Percentiles rank a stretch among this genome's conserved stretches.
These are phyloP conservation scores for Centruroides sculpturatus DNA, from an alignment of 1,140 invertebrate species.

Conservation along the genomic window DNA sequence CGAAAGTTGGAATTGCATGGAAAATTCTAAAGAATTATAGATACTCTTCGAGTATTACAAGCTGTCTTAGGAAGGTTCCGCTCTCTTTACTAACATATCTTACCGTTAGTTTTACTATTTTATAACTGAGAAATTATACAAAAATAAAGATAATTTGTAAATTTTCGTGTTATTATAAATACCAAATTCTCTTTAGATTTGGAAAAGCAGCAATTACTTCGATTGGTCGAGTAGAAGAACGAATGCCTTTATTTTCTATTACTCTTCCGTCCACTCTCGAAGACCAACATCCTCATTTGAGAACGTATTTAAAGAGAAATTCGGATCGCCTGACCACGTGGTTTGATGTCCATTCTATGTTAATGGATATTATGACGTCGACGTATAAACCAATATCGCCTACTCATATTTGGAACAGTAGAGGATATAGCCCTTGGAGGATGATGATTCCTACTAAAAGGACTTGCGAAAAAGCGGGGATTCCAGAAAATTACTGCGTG, in stretches of 20 bases:
- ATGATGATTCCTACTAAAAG: conserved; percentile 41
- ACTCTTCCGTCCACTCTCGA: conserved; percentile 55
- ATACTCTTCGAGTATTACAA: too few species aligned
- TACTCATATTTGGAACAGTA: conserved; percentile 21
- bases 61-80: too few species aligned
- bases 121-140: too few species aligned
- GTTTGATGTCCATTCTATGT: conserved; percentile 63
- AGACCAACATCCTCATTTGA: conserved; percentile 42
- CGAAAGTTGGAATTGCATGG: too few species aligned
- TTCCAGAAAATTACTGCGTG: conserved; percentile 31
- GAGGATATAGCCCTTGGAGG: conserved; percentile 44
- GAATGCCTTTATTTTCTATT: conserved; percentile 68
- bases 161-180: too few species aligned
- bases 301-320: conserved; percentile 24
- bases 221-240: conserved; percentile 57
- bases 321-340: conserved; percentile 57
- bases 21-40: too few species aligned
- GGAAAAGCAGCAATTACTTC: conserved; percentile 1
- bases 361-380: conserved; percentile 43
- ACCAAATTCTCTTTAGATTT: too few species aligned
- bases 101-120: too few species aligned
- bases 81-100: too few species aligned
- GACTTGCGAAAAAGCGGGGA: conserved; percentile 27
- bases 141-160: too few species aligned
- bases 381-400: conserved; percentile 22